phyloP scores from a whole-genome alignment of 2,888 invertebrate species.

The Drosophila lacicola region DNA sequence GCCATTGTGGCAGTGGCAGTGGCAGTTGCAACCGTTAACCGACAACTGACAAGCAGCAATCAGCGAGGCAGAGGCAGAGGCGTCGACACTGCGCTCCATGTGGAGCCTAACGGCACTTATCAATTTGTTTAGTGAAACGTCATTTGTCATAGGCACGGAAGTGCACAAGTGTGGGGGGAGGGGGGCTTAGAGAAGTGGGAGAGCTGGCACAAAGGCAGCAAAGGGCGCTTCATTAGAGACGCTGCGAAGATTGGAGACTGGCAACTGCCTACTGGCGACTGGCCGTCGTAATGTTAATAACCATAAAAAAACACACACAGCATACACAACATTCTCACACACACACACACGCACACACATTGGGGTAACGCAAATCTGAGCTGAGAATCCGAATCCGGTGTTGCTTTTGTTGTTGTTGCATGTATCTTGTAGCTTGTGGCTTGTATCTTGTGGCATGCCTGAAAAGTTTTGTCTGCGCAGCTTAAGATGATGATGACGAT shows the following conservation, averaged over 20 bases:
- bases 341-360: conserved; percentile 28
- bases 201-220: conserved; percentile 8
- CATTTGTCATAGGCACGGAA: conserved; percentile 69
- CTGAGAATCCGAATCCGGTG: conserved; percentile 60
- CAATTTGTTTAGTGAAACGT: conserved; percentile 66
- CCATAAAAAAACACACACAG: conserved; percentile 50
- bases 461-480: conserved; percentile 49
- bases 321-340: conserved; percentile 49
- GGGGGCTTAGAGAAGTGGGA: conserved; percentile 15
- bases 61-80: conserved; percentile 21
- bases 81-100: conserved; percentile 42
- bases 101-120: conserved; percentile 67
- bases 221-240: conserved; percentile 63
- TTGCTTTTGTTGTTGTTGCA: conserved; percentile 30
- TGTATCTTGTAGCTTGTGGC: conserved; percentile 54
- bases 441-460: conserved; percentile 56
- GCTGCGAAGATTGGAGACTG: conserved; percentile 24
- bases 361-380: conserved; percentile 52
- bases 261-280: conserved; percentile 47
- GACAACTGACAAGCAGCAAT: conserved; percentile 50
- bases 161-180: conserved; percentile 17
- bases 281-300: conserved; percentile 59
- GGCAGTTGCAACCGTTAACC: conserved; percentile 32
- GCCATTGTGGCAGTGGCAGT: conserved; percentile 27
- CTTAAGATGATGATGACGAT: conserved; percentile 35